Conservation (phyloP, 2,888 invertebrate genomes). For the Heliconius erato region DNA sequence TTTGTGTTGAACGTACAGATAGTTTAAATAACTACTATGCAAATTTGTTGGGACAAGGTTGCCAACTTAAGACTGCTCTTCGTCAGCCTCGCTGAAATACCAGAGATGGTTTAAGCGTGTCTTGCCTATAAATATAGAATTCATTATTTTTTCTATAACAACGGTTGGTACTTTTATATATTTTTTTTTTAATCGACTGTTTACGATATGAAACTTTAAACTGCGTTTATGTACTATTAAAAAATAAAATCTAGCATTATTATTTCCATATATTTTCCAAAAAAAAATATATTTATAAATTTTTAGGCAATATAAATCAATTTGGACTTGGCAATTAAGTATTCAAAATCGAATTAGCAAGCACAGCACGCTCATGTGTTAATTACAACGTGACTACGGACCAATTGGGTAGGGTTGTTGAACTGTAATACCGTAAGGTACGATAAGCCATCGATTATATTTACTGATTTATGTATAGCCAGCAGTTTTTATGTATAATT, state of each 20-base stretch:
- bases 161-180: neutral
- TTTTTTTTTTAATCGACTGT: too few species aligned
- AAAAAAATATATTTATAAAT: neutral
- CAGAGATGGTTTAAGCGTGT: conserved; percentile 29
- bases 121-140: conserved; percentile 24
- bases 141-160: conserved; percentile 3
- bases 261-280: neutral
- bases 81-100: conserved; percentile 33
- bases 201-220: too few species aligned
- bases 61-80: conserved; percentile 38
- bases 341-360: neutral
- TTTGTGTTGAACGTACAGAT: conserved; percentile 29
- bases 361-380: conserved; percentile 65
- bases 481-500: neutral
- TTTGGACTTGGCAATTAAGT: neutral
- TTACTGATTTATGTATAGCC: conserved; percentile 36
- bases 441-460: conserved; percentile 48
- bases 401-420: conserved; percentile 68
- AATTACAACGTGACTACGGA: conserved; percentile 74
- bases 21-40: conserved; percentile 45
- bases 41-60: conserved; percentile 46
- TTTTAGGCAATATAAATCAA: neutral
- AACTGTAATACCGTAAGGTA: conserved; percentile 67
- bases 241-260: neutral
- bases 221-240: neutral